These are phyloP conservation scores for Lomographa bimaculata DNA, from an alignment of 2,888 invertebrate species.

Conservation along the genomic window DNA sequence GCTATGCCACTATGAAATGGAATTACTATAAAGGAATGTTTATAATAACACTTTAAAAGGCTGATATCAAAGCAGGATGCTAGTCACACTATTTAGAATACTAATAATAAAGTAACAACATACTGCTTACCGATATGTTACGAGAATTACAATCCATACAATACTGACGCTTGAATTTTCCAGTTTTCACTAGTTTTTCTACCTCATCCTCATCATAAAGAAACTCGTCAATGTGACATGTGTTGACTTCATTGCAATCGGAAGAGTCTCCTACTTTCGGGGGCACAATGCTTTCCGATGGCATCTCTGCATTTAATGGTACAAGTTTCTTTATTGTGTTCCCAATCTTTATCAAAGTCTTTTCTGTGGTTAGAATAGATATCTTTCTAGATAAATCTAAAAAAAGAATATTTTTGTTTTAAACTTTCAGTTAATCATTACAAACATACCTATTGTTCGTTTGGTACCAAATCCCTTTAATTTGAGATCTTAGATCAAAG, in stretches of 20 bases:
- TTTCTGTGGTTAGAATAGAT: conserved; percentile 49
- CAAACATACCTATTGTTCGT: no score
- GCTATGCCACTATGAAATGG: no score
- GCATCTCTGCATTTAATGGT: conserved; percentile 67
- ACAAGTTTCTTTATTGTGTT: conserved; percentile 60
- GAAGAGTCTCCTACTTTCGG: conserved; percentile 73
- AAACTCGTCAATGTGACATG: conserved; percentile 87
- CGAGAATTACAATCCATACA: conserved; percentile 67
- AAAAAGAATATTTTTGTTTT: conserved; percentile 7
- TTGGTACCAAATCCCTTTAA: no score
- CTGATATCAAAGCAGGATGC: no score
- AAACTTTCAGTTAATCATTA: no score
- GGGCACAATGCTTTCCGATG: conserved; percentile 64
- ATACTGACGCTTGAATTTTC: conserved; percentile 61
- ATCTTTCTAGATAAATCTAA: conserved; percentile 62
- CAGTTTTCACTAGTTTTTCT: conserved; percentile 65
- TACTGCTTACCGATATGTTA: conserved; percentile 58
- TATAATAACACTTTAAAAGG: no score
- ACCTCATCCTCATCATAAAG: conserved; percentile 86
- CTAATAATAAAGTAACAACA: no score
- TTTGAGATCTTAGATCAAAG: no score
- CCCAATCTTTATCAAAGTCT: conserved; percentile 57
- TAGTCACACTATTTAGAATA: no score
- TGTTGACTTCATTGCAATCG: conserved; percentile 78
- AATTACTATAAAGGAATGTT: no score